These are phyloP conservation scores for Gymnocypris eckloni DNA, from an alignment of 2,797 vertebrate species.

Conservation along the genomic window DNA sequence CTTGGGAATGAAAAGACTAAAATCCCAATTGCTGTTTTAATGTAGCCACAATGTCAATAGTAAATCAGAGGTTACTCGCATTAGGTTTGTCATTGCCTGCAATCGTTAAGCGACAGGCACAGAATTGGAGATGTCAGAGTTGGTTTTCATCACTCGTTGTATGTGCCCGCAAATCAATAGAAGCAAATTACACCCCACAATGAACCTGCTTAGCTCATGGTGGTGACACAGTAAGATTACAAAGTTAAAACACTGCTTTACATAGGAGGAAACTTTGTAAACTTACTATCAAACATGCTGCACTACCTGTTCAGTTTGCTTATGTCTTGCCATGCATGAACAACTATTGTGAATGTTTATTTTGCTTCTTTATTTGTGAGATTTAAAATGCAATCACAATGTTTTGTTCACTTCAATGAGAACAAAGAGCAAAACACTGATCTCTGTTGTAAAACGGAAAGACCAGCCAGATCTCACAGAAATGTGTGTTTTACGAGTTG, in stretches of 20 bases:
- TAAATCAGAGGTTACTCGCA: slow-evolving; percentile 59
- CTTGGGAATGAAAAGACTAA: slow-evolving; percentile 55
- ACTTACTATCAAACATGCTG: neutral
- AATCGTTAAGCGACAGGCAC: slow-evolving; percentile 60
- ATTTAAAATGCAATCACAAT: neutral
- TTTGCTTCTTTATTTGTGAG: neutral
- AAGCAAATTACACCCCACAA: slow-evolving; percentile 67
- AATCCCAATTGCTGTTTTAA: slow-evolving; percentile 65
- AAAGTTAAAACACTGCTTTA: slow-evolving; percentile 47
- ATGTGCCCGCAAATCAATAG: slow-evolving; percentile 65
- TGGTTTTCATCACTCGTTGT: slow-evolving; percentile 71
- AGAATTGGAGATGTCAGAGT: slow-evolving; percentile 70
- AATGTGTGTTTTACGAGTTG: too few relatives aligned
- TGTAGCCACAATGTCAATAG: slow-evolving; percentile 59
- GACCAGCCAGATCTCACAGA: too few relatives aligned
- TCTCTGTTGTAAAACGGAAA: neutral
- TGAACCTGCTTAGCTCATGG: slow-evolving; percentile 38
- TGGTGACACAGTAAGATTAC: slow-evolving; percentile 54
- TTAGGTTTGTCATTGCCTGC: slow-evolving; percentile 59
- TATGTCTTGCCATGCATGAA: neutral
- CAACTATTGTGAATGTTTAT: neutral
- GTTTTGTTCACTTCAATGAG: neutral
- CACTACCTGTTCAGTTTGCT: neutral
- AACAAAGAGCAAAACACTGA: neutral
- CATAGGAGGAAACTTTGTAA: neutral